phyloP scores from a whole-genome alignment of 2,797 vertebrate species.

The Aeoliscus strigatus region DNA sequence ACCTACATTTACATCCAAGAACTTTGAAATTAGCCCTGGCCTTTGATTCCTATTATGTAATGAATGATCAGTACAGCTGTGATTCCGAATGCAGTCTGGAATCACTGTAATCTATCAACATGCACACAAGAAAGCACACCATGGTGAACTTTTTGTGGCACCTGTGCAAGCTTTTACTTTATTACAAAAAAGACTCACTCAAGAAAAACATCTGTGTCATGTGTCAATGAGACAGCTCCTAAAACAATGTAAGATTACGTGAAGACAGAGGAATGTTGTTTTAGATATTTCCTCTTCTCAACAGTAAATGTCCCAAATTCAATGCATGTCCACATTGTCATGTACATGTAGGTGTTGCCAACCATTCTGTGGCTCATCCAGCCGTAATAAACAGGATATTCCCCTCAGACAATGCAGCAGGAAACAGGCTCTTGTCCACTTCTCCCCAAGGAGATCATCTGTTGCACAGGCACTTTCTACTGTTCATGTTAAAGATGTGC shows the following conservation, averaged over 20 bases:
- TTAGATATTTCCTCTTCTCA: constrained; percentile 28
- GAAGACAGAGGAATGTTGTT: constrained; percentile 11
- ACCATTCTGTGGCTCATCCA: constrained; percentile 42
- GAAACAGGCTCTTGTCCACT: constrained; percentile 43
- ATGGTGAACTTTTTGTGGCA: too few species aligned
- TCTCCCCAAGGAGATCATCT: constrained; percentile 38
- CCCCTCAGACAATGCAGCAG: constrained; percentile 58
- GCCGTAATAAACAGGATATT: constrained; percentile 67
- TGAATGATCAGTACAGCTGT: constrained; percentile 63
- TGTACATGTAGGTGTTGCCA: constrained; percentile 29
- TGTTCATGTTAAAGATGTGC: constrained; percentile 38
- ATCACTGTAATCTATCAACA: constrained; percentile 67
- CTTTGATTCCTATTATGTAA: constrained; percentile 65
- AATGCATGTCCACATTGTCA: constrained; percentile 5
- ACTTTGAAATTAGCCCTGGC: constrained; percentile 47
- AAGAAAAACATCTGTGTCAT: too few species aligned
- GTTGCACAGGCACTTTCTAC: constrained; percentile 31
- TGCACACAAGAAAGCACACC: constrained; percentile 26
- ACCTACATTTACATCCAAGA: too few species aligned
- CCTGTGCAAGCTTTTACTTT: too few species aligned
- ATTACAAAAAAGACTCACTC: too few species aligned
- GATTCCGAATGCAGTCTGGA: constrained; percentile 64
- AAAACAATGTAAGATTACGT: constrained; percentile 9
- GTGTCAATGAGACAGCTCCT: too few species aligned
- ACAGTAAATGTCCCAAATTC: constrained; percentile 21